Percentiles rank a stretch among this genome's conserved stretches.
These are phyloP conservation scores for Etheostoma perlongum DNA, from an alignment of 2,797 vertebrate genomes.

Conservation along the genomic window DNA sequence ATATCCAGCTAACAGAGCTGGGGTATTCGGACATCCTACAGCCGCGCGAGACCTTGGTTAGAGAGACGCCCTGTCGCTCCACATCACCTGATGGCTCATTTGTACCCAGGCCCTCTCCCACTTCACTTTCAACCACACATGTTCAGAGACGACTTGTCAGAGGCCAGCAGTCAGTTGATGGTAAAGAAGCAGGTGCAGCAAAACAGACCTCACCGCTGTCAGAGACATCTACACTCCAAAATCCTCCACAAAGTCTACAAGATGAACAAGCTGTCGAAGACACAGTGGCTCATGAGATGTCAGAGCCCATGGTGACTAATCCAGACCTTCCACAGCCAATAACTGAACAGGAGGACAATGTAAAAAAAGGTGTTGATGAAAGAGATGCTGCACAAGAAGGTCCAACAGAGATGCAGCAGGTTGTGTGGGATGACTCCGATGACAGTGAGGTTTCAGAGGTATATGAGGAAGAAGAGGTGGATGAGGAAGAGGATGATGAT, in stretches of 20 bases:
- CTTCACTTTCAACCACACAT: slow-evolving; percentile 7
- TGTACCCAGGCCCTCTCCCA: slow-evolving; percentile 12
- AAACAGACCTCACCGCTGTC: neutral
- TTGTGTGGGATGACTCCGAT: slow-evolving; percentile 58
- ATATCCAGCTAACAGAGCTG: slow-evolving; percentile 85
- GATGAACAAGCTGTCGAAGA: no score
- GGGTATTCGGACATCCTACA: slow-evolving; percentile 77
- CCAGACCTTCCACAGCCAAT: neutral
- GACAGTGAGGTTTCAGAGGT: slow-evolving; percentile 78
- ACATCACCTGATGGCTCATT: slow-evolving; percentile 30
- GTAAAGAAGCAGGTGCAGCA: neutral
- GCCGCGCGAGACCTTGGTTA: slow-evolving; percentile 22
- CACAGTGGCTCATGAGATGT: no score
- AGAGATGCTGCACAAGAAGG: neutral
- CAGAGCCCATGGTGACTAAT: neutral
- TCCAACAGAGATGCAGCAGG: neutral
- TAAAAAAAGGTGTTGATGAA: neutral
- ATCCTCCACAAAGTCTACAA: neutral
- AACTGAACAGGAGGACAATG: neutral
- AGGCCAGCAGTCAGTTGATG: neutral
- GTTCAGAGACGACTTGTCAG: slow-evolving; percentile 9
- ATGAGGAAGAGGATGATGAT: slow-evolving; percentile 66
- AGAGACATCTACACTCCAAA: neutral
- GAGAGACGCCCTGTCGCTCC: slow-evolving; percentile 37
- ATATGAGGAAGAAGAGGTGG: slow-evolving; percentile 72